Evolutionary conservation across 1,140 invertebrate genomes (phyloP).

Genomic region (Drosophila micromelanica): DNA sequence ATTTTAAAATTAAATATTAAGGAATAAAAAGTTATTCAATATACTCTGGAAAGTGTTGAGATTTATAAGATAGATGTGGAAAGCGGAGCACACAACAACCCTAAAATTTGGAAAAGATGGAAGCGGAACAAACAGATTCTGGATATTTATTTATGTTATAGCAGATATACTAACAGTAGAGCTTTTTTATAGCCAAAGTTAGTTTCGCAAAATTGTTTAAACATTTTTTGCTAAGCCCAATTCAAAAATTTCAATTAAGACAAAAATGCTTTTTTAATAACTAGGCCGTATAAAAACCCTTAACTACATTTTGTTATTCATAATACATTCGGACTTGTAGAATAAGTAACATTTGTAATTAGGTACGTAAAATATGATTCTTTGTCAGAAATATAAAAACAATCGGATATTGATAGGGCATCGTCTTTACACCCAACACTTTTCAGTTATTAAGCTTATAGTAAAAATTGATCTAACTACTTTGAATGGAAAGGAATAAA

Average conservation of each 20-base stretch:
- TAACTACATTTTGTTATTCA: not conserved
- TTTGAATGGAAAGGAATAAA: constrained; percentile 62
- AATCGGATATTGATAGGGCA: constrained; percentile 18
- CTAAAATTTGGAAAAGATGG: not conserved
- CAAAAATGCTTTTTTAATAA: not conserved
- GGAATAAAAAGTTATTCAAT: constrained; percentile 31
- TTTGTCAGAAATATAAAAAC: not conserved
- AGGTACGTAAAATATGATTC: not conserved
- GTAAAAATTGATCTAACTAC: constrained; percentile 57
- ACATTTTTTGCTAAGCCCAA: not conserved
- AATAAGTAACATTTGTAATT: not conserved
- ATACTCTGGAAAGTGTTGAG: constrained; percentile 7
- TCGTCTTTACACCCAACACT: not conserved
- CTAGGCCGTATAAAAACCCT: not conserved
- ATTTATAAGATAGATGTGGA: not conserved
- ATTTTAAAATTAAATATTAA: constrained; percentile 10
- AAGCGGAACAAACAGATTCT: not conserved
- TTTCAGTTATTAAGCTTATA: constrained; percentile 29
- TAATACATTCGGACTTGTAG: not conserved
- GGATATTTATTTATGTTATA: too few species aligned
- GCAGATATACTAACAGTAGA: too few species aligned
- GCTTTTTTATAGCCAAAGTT: not conserved
- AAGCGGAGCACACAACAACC: constrained; percentile 14
- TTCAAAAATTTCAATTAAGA: not conserved
- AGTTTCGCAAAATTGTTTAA: not conserved